Evolutionary conservation across 2,797 vertebrate genomes (phyloP).

Genomic region (Sparidentex hasta): DNA sequence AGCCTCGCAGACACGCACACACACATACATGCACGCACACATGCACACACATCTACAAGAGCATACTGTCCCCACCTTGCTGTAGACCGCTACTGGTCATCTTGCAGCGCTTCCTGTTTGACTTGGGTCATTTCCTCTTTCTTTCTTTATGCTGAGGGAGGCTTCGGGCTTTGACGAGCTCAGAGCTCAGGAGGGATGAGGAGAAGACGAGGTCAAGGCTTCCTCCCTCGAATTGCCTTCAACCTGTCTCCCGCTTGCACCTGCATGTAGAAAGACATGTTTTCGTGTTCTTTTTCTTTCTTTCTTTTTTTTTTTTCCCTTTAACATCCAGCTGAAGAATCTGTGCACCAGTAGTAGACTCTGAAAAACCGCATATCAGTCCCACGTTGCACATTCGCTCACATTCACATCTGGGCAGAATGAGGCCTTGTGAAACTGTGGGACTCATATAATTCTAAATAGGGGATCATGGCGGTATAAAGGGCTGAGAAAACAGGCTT

Average conservation of each 20-base stretch:
- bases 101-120: conserved; percentile 83
- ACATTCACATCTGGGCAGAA: conserved; percentile 67
- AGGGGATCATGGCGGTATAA: conserved; percentile 47
- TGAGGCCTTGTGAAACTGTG: conserved; percentile 59
- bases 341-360: conserved; percentile 40
- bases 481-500: conserved; percentile 45
- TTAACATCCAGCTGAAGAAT: conserved; percentile 35
- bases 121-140: conserved; percentile 85
- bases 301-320: background rate
- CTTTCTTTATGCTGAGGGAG: conserved; percentile 56
- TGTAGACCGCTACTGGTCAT: conserved; percentile 79
- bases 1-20: conserved; percentile 9
- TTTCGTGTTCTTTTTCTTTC: too few relatives aligned
- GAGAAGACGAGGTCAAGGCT: conserved; percentile 61
- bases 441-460: conserved; percentile 68
- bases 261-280: background rate
- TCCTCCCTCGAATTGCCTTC: conserved; percentile 56
- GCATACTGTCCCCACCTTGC: conserved; percentile 44
- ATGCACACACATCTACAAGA: conserved; percentile 15
- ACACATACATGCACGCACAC: background rate
- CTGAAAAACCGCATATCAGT: conserved; percentile 54
- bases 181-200: conserved; percentile 46
- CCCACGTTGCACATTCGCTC: conserved; percentile 50
- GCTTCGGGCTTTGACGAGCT: conserved; percentile 36
- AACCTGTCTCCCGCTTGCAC: conserved; percentile 36